phyloP scores from a whole-genome alignment of 2,113 vertebrate species.

The Leptosomus discolor region DNA sequence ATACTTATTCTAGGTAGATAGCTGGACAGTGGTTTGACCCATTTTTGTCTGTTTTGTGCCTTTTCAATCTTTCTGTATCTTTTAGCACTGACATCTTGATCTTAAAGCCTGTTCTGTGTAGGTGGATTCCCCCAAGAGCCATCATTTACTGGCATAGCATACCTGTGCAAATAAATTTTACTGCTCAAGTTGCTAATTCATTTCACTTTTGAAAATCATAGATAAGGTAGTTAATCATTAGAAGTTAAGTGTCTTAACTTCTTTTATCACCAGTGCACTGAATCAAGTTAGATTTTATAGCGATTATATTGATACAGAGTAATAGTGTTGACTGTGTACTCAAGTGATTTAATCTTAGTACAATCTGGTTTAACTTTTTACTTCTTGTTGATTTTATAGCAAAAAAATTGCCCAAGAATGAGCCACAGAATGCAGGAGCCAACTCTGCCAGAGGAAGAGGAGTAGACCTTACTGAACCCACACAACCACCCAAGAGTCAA shows the following conservation, averaged over 20 bases:
- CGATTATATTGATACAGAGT: background rate
- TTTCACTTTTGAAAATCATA: background rate
- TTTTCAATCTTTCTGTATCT: background rate
- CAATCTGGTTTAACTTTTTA: background rate
- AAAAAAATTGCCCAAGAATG: conserved; percentile 96
- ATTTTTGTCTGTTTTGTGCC: background rate
- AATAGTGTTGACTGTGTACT: background rate
- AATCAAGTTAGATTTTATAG: background rate
- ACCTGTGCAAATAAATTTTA: background rate
- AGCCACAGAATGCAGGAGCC: conserved; percentile 85
- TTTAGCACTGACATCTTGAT: background rate
- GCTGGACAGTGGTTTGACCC: background rate
- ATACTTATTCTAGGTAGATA: background rate
- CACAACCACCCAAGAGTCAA: conserved; percentile 88
- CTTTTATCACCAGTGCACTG: background rate
- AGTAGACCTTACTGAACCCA: conserved; percentile 94
- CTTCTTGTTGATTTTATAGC: conserved; percentile 65
- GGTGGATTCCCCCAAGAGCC: background rate
- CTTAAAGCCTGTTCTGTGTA: background rate
- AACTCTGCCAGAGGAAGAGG: conserved; percentile 87
- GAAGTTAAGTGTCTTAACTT: background rate
- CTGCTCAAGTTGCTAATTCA: background rate
- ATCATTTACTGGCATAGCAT: background rate
- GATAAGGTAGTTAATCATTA: background rate
- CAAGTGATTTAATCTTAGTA: background rate